Conservation (phyloP, 2,888 invertebrate species). For the Dione vanillae region DNA sequence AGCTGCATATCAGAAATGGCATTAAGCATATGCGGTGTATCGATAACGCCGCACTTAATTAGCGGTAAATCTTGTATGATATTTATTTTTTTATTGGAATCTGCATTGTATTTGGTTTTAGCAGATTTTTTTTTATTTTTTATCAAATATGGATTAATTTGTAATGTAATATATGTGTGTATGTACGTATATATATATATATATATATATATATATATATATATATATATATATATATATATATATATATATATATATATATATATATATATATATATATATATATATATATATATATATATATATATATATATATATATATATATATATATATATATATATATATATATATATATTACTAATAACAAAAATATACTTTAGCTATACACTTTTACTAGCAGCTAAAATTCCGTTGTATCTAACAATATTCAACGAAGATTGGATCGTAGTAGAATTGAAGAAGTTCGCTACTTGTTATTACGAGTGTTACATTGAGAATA, state of each 20-base stretch:
- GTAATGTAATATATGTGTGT: too few species aligned
- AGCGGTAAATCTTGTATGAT: background rate
- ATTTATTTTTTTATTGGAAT: conserved; percentile 4
- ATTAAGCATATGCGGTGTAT: background rate
- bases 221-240: too few species aligned
- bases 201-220: too few species aligned
- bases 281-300: too few species aligned
- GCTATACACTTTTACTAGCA: background rate
- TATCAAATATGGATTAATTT: too few species aligned
- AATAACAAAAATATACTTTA: background rate
- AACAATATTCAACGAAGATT: conserved; percentile 24
- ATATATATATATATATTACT: too few species aligned
- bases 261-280: too few species aligned
- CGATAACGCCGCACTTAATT: background rate
- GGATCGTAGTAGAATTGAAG: conserved; percentile 29
- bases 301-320: too few species aligned
- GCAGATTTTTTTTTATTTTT: too few species aligned
- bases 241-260: too few species aligned
- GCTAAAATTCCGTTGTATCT: background rate
- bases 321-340: too few species aligned
- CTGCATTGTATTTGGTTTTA: background rate
- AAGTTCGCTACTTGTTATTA: conserved; percentile 35
- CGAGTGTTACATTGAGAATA: conserved; percentile 56
- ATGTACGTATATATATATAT: too few species aligned
- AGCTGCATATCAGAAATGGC: conserved; percentile 19